Evolutionary conservation across 2,888 invertebrate genomes (phyloP).

Genomic region (Euphydryas editha): DNA sequence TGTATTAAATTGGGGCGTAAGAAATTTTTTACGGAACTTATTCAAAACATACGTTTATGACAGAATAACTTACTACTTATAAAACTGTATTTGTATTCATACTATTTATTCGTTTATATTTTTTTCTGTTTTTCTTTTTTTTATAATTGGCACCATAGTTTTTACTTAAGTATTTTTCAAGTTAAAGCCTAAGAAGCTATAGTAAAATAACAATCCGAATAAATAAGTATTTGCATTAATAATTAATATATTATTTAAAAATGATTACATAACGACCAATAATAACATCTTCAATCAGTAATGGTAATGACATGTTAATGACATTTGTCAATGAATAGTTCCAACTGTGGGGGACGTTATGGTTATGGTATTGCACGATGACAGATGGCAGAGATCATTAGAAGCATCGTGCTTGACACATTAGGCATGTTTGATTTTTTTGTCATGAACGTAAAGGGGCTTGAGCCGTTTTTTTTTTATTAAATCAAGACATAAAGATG

Average conservation of each 20-base stretch:
- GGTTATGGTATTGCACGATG: slow-evolving; percentile 41
- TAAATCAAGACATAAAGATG: slow-evolving; percentile 1
- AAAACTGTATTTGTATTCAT: no score
- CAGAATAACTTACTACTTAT: not conserved
- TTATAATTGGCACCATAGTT: no score
- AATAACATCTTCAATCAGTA: slow-evolving; percentile 38
- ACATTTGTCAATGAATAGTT: slow-evolving; percentile 47
- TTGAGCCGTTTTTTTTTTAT: slow-evolving; percentile 24
- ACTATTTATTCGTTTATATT: no score
- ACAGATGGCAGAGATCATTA: slow-evolving; percentile 49
- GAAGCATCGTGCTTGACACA: slow-evolving; percentile 38
- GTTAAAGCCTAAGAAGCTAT: not conserved
- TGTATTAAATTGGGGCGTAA: slow-evolving; percentile 21
- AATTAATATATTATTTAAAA: not conserved
- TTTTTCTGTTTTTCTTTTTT: no score
- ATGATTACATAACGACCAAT: not conserved
- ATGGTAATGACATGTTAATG: slow-evolving; percentile 44
- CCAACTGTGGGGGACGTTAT: slow-evolving; percentile 45
- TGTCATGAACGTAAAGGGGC: slow-evolving; percentile 14
- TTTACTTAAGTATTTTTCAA: no score
- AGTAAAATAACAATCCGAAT: no score
- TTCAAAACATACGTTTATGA: no score
- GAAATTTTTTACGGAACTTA: not conserved
- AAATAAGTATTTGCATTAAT: not conserved
- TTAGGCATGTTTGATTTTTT: slow-evolving; percentile 35